These are phyloP conservation scores for Tethea ocularis DNA, from an alignment of 2,888 invertebrate genomes.

Conservation along the genomic window DNA sequence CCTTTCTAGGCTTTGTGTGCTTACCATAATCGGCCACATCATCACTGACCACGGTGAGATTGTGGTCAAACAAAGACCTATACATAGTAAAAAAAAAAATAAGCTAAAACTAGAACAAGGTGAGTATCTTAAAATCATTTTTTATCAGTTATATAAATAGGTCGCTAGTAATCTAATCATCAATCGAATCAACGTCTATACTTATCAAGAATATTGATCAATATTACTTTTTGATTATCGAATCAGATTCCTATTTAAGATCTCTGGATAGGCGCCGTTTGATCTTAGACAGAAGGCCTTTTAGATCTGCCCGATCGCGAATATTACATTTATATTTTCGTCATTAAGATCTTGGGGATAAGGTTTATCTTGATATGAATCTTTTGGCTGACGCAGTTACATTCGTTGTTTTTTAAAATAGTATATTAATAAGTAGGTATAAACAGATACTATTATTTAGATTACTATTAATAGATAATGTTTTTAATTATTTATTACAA, in stretches of 20 bases:
- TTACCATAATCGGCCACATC: no score
- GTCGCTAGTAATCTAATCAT: background rate
- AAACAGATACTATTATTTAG: no score
- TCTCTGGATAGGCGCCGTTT: background rate
- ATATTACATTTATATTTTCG: background rate
- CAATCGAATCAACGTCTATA: background rate
- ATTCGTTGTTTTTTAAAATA: background rate
- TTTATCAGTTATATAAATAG: background rate
- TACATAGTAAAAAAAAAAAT: no score
- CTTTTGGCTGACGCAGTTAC: background rate
- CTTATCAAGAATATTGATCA: background rate
- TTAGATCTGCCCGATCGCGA: background rate
- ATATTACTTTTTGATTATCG: conserved; percentile 5
- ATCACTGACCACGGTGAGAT: no score
- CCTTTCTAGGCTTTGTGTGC: no score
- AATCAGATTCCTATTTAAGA: background rate
- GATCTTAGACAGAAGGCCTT: background rate
- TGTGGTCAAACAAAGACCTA: no score
- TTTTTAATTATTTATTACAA: no score
- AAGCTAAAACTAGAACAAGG: background rate
- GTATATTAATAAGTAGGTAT: no score
- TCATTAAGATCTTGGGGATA: background rate
- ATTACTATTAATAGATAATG: no score
- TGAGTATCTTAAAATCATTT: background rate
- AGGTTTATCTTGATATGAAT: background rate